A percentile compares a stretch with the other conserved stretches of the same genome.
These are phyloP conservation scores for Delphinus delphis DNA, from an alignment of 2,113 vertebrate genomes.

Conservation along the genomic window DNA sequence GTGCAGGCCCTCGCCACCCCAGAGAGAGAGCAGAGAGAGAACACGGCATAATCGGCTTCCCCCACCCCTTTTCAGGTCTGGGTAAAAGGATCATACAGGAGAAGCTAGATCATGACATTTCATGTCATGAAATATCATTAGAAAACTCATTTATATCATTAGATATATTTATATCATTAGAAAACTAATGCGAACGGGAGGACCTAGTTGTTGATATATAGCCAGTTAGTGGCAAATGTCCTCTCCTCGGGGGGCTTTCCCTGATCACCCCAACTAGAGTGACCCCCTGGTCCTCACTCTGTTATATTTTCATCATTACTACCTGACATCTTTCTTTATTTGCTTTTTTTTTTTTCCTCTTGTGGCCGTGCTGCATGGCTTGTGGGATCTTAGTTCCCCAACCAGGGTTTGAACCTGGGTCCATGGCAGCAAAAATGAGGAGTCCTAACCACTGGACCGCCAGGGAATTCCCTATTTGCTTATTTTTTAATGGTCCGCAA, in stretches of 20 bases:
- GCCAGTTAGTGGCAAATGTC: background rate
- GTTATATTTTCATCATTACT: background rate
- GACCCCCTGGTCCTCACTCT: background rate
- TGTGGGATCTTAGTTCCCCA: background rate
- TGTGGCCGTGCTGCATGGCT: fast-evolving
- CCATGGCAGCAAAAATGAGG: background rate
- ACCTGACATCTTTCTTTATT: background rate
- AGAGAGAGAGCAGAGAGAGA: background rate
- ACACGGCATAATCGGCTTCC: background rate
- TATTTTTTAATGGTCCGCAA: background rate
- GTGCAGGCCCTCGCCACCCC: background rate
- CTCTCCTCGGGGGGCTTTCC: background rate
- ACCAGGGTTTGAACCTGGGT: background rate
- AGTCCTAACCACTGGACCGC: background rate
- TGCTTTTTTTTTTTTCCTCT: background rate
- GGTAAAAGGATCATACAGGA: background rate
- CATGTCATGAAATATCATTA: no score
- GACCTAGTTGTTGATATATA: fast-evolving
- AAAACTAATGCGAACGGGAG: background rate
- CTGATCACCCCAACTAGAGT: background rate
- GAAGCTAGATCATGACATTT: background rate
- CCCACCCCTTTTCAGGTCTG: background rate
- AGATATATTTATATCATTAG: background rate
- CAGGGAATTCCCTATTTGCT: background rate
- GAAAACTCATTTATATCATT: no score